phyloP scores from a whole-genome alignment of 2,113 vertebrate genomes.

The Lethenteron camtschaticum region DNA sequence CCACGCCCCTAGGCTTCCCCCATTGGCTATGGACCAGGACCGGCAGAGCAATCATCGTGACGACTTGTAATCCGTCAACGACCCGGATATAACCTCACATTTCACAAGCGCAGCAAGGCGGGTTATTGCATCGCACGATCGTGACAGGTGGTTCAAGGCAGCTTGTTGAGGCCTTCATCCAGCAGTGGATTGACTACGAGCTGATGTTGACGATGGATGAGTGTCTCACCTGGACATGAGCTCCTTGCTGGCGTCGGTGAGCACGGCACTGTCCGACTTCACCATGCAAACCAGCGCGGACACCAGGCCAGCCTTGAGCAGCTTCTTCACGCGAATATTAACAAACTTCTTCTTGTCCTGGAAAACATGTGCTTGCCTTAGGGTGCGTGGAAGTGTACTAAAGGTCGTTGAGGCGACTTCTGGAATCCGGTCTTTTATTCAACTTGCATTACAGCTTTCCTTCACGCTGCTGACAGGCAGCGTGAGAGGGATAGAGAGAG shows the following conservation, averaged over 20 bases:
- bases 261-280: constrained; percentile 52
- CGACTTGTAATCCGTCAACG: too few relatives aligned
- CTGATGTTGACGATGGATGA: neutral
- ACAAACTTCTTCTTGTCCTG: constrained; percentile 57
- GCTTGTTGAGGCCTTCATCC: neutral
- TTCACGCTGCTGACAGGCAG: too few relatives aligned
- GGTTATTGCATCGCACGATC: neutral
- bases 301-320: constrained; percentile 55
- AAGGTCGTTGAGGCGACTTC: too few relatives aligned
- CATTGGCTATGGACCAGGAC: too few relatives aligned
- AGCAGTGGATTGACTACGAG: neutral
- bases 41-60: too few relatives aligned
- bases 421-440: too few relatives aligned
- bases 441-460: too few relatives aligned
- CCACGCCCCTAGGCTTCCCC: too few relatives aligned
- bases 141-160: neutral
- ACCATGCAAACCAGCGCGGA: constrained; percentile 76
- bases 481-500: too few relatives aligned
- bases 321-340: constrained; percentile 44
- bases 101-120: too few relatives aligned
- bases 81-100: too few relatives aligned
- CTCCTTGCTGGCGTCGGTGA: constrained; percentile 58
- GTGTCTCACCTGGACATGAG: constrained; percentile 52
- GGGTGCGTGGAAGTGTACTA: too few relatives aligned
- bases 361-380: neutral